A percentile compares a stretch with the other conserved stretches of the same genome.
Conservation (phyloP, 92 coral and sea anemone species). For the Micromussa lordhowensis region DNA sequence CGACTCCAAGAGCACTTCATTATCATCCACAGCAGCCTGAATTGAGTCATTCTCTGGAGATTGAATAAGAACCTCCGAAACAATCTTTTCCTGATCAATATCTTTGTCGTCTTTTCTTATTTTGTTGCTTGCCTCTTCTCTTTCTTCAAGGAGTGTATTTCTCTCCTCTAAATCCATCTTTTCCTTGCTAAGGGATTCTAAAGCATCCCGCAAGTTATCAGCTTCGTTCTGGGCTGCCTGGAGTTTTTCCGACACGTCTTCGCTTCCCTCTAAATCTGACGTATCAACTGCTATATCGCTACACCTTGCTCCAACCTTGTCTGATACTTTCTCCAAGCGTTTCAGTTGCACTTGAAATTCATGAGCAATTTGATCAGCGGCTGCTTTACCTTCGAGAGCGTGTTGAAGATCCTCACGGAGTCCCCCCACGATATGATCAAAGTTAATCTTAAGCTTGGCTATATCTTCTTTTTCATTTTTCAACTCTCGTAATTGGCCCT, state of each 20-base stretch:
- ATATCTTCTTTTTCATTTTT: constrained; percentile 76
- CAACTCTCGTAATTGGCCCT: constrained; percentile 46
- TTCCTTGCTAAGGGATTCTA: constrained; percentile 28
- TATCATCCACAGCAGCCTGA: constrained; percentile 1
- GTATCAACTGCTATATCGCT: constrained; percentile 52
- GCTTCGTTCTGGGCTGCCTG: constrained; percentile 31
- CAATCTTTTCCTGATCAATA: constrained; percentile 21
- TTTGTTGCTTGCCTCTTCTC: neutral
- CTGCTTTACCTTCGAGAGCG: constrained; percentile 78
- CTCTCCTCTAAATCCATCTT: constrained; percentile 49
- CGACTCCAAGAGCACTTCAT: neutral
- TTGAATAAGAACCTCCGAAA: constrained; percentile 26
- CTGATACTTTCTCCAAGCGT: constrained; percentile 51
- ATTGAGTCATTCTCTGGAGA: constrained; percentile 7
- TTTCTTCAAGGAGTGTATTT: constrained; percentile 17
- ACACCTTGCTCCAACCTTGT: constrained; percentile 3
- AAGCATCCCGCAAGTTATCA: constrained; percentile 24
- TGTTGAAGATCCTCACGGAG: constrained; percentile 90
- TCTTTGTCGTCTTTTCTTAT: constrained; percentile 31
- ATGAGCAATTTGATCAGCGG: constrained; percentile 86
- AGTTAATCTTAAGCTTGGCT: constrained; percentile 72
- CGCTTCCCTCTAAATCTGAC: constrained; percentile 24
- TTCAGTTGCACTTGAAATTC: constrained; percentile 78
- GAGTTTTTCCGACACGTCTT: constrained; percentile 11
- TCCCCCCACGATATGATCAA: constrained; percentile 90